Evolutionary conservation across 2,888 invertebrate species (phyloP).

Genomic region (Agrotis segetum): DNA sequence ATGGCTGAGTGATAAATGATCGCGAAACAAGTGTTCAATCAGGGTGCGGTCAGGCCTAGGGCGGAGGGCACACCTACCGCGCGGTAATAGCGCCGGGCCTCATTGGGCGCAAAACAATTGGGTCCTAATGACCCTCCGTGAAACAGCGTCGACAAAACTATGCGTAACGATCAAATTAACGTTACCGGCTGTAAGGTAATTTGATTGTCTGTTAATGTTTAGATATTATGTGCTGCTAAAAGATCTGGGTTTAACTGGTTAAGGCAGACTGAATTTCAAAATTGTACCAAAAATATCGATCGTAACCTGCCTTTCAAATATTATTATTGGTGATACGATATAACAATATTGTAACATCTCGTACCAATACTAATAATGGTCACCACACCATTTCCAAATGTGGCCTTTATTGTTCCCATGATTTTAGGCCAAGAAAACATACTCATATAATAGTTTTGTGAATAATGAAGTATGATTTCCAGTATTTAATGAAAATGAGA

Average conservation of each 20-base stretch:
- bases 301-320: not conserved
- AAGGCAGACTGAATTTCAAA: not conserved
- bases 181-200: constrained; percentile 48
- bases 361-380: no score
- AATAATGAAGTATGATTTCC: no score
- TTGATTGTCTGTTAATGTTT: constrained; percentile 39
- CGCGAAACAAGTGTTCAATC: constrained; percentile 86
- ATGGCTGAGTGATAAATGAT: constrained; percentile 75
- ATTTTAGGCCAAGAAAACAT: no score
- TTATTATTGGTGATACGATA: not conserved
- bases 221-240: no score
- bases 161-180: constrained; percentile 63
- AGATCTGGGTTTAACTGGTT: constrained; percentile 1
- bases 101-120: constrained; percentile 81
- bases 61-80: constrained; percentile 68
- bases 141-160: constrained; percentile 57
- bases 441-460: no score
- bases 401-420: no score
- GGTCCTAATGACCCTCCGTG: constrained; percentile 78
- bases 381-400: no score
- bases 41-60: constrained; percentile 82
- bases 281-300: not conserved
- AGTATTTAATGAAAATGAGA: not conserved
- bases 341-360: not conserved
- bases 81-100: constrained; percentile 70